Evolutionary conservation across 2,888 invertebrate species (phyloP).

Genomic region (Caenorhabditis virilis): DNA sequence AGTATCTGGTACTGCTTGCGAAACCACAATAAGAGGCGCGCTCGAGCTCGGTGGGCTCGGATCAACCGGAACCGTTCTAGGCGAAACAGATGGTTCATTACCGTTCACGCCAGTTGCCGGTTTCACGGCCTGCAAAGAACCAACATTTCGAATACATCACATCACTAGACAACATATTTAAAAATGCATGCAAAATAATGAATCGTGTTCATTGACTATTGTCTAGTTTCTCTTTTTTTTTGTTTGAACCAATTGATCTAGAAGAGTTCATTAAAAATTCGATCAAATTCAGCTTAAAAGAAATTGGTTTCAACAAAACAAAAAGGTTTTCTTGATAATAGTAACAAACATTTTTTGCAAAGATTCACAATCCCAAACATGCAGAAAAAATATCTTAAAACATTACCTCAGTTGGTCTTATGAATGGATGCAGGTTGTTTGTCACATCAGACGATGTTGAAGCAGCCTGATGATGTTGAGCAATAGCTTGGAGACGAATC

Average conservation of each 20-base stretch:
- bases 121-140: conserved; percentile 24
- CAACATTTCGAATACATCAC: background rate
- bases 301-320: too few relatives aligned
- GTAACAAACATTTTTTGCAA: too few relatives aligned
- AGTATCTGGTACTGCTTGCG: background rate
- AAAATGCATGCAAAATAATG: too few relatives aligned
- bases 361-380: too few relatives aligned
- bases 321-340: too few relatives aligned
- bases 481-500: conserved; percentile 33
- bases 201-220: too few relatives aligned
- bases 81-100: conserved; percentile 34
- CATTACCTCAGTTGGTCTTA: conserved; percentile 30
- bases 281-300: too few relatives aligned
- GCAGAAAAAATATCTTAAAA: too few relatives aligned
- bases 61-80: conserved; percentile 60
- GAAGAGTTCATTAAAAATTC: too few relatives aligned
- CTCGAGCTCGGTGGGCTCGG: conserved; percentile 60
- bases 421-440: conserved; percentile 28
- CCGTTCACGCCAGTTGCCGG: conserved; percentile 16
- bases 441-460: conserved; percentile 13
- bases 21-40: conserved; percentile 36
- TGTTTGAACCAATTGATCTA: too few relatives aligned
- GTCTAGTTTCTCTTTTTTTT: too few relatives aligned
- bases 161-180: too few relatives aligned
- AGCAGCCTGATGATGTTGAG: conserved; percentile 22